These are phyloP conservation scores for Diadophis punctatus DNA, from an alignment of 2,113 vertebrate genomes.

Conservation along the genomic window DNA sequence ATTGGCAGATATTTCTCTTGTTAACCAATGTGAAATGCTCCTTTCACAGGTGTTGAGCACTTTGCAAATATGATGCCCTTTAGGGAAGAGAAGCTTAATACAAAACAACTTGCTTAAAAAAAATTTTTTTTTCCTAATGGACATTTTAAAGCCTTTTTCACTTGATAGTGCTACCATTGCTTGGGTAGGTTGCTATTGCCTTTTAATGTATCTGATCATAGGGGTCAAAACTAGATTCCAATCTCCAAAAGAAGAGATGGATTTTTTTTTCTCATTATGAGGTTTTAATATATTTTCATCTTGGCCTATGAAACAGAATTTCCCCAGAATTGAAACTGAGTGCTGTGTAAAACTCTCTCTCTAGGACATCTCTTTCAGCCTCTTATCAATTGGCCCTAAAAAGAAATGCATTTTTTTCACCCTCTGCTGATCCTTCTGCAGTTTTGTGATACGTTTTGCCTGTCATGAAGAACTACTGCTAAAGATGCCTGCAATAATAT, in stretches of 20 bases:
- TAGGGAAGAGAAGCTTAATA: constrained; percentile 24
- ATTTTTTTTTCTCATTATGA: neutral
- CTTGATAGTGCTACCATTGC: neutral
- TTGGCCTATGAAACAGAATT: neutral
- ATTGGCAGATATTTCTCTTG: constrained; percentile 30
- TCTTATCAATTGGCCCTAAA: neutral
- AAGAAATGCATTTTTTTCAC: neutral
- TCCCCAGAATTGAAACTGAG: neutral
- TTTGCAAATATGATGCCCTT: constrained; percentile 15
- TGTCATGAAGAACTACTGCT: neutral
- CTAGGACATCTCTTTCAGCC: neutral
- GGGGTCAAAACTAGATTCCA: neutral
- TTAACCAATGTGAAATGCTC: constrained; percentile 29
- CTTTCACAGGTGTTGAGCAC: constrained; percentile 19
- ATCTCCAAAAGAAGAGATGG: neutral
- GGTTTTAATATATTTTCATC: neutral
- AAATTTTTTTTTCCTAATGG: neutral
- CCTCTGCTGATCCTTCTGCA: neutral
- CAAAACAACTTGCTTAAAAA: constrained; percentile 8
- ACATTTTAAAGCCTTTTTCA: neutral
- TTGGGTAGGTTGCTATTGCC: neutral
- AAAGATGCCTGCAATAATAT: neutral
- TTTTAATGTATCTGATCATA: neutral
- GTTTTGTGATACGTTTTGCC: neutral
- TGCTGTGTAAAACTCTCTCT: neutral